Percentiles rank a stretch among this genome's conserved stretches.
phyloP scores from a whole-genome alignment of 2,113 vertebrate species.

The Hippocampus abdominalis region DNA sequence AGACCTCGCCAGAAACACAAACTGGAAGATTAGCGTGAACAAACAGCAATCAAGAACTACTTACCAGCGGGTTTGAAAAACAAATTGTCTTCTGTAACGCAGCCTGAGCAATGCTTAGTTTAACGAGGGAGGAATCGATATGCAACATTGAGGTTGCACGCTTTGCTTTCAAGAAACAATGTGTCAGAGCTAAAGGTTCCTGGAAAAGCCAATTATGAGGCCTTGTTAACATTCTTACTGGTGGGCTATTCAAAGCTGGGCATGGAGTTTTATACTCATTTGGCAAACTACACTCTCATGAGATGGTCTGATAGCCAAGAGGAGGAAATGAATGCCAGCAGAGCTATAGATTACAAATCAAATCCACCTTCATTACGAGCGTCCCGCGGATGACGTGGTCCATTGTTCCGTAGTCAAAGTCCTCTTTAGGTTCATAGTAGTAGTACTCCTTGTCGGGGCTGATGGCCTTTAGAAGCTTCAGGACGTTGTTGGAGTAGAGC shows the following conservation, averaged over 20 bases:
- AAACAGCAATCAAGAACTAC: conserved; percentile 55
- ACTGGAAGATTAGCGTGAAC: conserved; percentile 34
- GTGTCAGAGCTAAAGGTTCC: conserved; percentile 46
- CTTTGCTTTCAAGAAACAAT: conserved; percentile 54
- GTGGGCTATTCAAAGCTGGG: conserved; percentile 39
- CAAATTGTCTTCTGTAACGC: conserved; percentile 45
- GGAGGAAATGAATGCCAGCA: conserved; percentile 12
- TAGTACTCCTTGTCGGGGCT: conserved; percentile 83
- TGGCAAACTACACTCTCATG: conserved; percentile 24
- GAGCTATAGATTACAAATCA: conserved; percentile 14
- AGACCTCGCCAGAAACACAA: conserved; percentile 25
- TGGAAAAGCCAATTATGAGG: conserved; percentile 52
- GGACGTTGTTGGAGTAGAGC: conserved; percentile 81
- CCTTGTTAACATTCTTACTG: conserved; percentile 45
- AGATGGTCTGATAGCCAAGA: conserved; percentile 28
- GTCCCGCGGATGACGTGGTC: conserved; percentile 77
- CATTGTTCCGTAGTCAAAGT: conserved; percentile 77
- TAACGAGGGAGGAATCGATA: conserved; percentile 52
- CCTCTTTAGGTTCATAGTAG: conserved; percentile 73
- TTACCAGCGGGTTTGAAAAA: conserved; percentile 47
- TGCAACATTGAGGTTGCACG: conserved; percentile 40
- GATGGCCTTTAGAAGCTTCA: conserved; percentile 84
- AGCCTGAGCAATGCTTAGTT: conserved; percentile 38
- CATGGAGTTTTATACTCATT: conserved; percentile 32
- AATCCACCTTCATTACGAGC: conserved; percentile 73